Evolutionary conservation across 2,888 invertebrate species (phyloP), one percentile per base, ranked within the genome.

Genomic region (Drosophila vallismaia): DNA sequence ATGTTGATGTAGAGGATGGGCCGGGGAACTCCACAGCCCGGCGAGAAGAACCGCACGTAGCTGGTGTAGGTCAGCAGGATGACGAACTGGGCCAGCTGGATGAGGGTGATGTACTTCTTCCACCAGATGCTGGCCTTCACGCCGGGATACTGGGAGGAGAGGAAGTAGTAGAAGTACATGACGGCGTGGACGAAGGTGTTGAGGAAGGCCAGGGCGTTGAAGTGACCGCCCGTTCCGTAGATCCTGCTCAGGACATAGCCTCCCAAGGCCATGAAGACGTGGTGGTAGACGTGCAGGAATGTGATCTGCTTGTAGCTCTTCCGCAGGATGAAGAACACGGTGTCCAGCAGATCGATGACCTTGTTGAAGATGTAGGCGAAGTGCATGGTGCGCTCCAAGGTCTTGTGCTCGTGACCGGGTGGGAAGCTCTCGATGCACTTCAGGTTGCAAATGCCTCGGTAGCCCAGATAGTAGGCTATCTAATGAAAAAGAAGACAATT

Each of bases 121-220:
- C 96, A 95, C 84, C 86, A 86, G 0, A 95, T 89, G 54, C 94
- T 95, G 54, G 94, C 92, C 84, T 95, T 95, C 84, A 95, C 93
- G 49, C 93, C 93, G 0, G 95, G 95, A 52, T 95, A 93, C 56
- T 95, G 92, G 0, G 95, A 95, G 0, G 96, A 94, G 57, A 96
- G 85, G 6, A 96, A 93, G 88, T 97, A 97, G 90, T 97, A 96
- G 0, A 92, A 92, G 88, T 97, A 97, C 97, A 97, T 97, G 28
- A 96, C 89, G 0, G 94, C 89, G 86, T 97, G 97, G 0, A 97
- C 95, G 66, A 95, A 94, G 0, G 93, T 92, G 88, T 97, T 97
- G 24, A 96, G 88, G 0, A 94, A 88, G 0, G 95, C 95, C 26
- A 95, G 91, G 66, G 93, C 92, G 5, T 94, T 92, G 0, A 93